These are phyloP conservation scores for Alosa sapidissima DNA, from an alignment of 2,797 vertebrate species.

Conservation along the genomic window DNA sequence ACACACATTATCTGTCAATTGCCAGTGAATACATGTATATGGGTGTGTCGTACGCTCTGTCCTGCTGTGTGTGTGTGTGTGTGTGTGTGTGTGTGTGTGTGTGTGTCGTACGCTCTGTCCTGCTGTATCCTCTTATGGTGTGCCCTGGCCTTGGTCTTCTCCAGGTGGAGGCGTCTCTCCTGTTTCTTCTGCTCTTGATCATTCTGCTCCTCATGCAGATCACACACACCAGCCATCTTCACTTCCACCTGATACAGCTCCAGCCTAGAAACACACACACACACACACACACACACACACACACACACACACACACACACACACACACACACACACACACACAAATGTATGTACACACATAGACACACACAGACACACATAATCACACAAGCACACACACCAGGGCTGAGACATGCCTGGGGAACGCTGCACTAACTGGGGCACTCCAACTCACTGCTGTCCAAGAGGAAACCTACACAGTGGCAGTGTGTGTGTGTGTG, in stretches of 20 bases:
- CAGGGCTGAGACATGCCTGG: too few relatives aligned
- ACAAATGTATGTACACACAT: too few relatives aligned
- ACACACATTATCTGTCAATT: neutral
- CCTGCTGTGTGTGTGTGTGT: conserved; percentile 40
- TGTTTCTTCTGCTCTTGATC: conserved; percentile 66
- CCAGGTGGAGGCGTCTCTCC: conserved; percentile 62
- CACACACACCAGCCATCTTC: conserved; percentile 68
- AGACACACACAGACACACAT: too few relatives aligned
- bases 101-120: too few relatives aligned
- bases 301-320: too few relatives aligned
- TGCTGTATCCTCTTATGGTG: too few relatives aligned
- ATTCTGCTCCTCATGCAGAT: conserved; percentile 58
- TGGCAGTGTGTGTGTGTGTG: neutral
- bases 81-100: too few relatives aligned
- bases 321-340: neutral
- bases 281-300: neutral
- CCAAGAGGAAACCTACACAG: too few relatives aligned
- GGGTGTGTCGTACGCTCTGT: conserved; percentile 39
- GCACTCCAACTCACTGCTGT: too few relatives aligned
- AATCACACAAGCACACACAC: too few relatives aligned
- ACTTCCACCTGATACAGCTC: conserved; percentile 76
- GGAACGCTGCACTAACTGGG: too few relatives aligned
- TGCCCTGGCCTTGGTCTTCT: conserved; percentile 64
- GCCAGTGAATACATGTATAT: neutral
- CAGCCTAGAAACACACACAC: conserved; percentile 54